Percentiles rank a stretch among this genome's conserved stretches.
These are phyloP conservation scores for Samia ricini DNA, from an alignment of 1,140 invertebrate species.

Conservation along the genomic window DNA sequence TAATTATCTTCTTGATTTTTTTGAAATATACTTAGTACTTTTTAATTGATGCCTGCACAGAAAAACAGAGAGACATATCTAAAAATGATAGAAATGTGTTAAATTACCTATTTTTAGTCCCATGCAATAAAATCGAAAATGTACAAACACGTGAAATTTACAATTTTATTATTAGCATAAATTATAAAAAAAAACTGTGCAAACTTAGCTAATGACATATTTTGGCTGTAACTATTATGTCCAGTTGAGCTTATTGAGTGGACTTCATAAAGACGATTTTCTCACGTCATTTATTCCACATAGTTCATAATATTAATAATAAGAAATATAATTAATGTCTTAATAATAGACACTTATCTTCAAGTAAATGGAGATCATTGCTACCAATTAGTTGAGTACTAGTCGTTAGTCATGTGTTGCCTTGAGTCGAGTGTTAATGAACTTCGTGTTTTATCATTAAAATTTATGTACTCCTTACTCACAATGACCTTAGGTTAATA, in stretches of 20 bases:
- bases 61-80: no score
- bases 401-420: neutral
- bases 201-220: no score
- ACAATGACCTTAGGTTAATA: neutral
- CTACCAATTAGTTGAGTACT: neutral
- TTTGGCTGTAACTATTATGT: neutral
- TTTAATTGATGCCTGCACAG: no score
- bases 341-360: neutral
- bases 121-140: no score
- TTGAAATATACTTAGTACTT: no score
- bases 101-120: no score
- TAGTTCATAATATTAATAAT: neutral
- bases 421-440: neutral
- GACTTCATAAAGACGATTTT: neutral
- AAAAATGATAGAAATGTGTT: no score
- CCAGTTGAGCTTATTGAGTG: neutral
- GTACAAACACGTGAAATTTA: no score
- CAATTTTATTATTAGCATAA: no score
- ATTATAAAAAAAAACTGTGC: no score
- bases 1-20: no score
- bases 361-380: neutral
- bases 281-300: constrained; percentile 4
- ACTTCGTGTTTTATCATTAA: neutral
- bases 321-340: neutral
- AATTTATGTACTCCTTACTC: neutral